These are phyloP conservation scores for Sapayoa aenigma DNA, from an alignment of 2,113 vertebrate species.

Conservation along the genomic window DNA sequence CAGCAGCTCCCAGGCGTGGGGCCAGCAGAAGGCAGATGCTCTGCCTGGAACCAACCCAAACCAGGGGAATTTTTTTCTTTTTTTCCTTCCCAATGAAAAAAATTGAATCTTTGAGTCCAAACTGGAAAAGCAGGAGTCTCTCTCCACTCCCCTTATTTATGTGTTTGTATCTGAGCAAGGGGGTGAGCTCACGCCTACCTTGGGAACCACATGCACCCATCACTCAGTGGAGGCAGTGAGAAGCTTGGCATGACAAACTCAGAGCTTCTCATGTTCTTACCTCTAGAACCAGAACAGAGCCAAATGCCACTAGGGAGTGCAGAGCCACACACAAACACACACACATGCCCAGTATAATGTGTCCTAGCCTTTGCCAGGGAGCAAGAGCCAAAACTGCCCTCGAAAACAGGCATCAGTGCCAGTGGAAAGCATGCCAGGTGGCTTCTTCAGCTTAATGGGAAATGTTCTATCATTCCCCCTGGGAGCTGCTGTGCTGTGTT, in stretches of 20 bases:
- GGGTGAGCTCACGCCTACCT: background rate
- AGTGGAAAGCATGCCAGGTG: background rate
- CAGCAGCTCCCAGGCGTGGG: rapidly evolving
- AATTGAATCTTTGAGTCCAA: background rate
- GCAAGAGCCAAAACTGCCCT: background rate
- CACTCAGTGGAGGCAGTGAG: background rate
- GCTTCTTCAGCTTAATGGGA: background rate
- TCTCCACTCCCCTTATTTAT: background rate
- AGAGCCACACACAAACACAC: background rate
- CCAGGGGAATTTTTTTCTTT: background rate
- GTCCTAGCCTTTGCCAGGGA: background rate
- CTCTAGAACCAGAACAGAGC: background rate
- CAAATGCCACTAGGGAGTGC: background rate
- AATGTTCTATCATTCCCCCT: background rate
- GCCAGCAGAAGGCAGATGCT: background rate
- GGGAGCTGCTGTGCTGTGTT: background rate
- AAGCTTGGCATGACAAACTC: rapidly evolving
- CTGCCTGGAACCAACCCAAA: background rate
- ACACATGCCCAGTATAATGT: background rate
- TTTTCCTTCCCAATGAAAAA: background rate
- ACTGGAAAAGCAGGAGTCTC: background rate
- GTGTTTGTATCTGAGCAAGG: rapidly evolving
- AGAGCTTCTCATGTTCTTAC: background rate
- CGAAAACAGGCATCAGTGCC: background rate
- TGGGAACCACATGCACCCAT: background rate